These are phyloP conservation scores for Drosophila takahashii DNA, from an alignment of 1,140 invertebrate genomes.

Conservation along the genomic window DNA sequence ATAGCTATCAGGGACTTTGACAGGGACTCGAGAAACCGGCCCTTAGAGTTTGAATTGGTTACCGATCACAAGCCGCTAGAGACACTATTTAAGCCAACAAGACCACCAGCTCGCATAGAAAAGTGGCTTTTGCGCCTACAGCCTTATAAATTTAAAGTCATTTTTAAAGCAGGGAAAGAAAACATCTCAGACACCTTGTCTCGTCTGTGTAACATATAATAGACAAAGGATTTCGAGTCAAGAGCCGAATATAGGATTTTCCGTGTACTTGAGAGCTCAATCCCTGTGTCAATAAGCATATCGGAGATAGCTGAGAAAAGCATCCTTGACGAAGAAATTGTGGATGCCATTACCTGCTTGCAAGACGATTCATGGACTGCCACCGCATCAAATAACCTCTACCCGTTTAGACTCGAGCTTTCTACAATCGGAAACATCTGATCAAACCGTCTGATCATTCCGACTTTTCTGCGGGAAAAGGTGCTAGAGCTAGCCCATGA, in stretches of 20 bases:
- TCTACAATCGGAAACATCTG: neutral
- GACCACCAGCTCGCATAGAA: no score
- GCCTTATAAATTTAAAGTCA: no score
- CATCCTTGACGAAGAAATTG: no score
- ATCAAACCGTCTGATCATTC: no score
- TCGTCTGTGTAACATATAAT: slow-evolving; percentile 35
- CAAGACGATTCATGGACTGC: slow-evolving; percentile 20
- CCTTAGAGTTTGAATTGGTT: slow-evolving; percentile 71
- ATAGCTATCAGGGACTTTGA: slow-evolving; percentile 66
- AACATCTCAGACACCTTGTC: slow-evolving; percentile 84
- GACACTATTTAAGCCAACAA: slow-evolving; percentile 42
- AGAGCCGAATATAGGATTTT: neutral
- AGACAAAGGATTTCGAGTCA: slow-evolving; percentile 9
- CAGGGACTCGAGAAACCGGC: slow-evolving; percentile 77
- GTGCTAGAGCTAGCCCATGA: neutral
- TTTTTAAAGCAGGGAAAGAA: slow-evolving; percentile 57
- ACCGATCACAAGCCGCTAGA: slow-evolving; percentile 82
- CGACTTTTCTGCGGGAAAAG: no score
- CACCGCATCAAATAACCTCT: neutral
- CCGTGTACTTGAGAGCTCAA: no score
- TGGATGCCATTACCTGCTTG: slow-evolving; percentile 36
- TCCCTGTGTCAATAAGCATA: no score
- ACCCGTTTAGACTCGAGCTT: no score
- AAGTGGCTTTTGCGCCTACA: no score
- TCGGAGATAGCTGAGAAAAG: no score